These are phyloP conservation scores for Tarsius wallacei DNA, from an alignment of 2,797 vertebrate species.

Conservation along the genomic window DNA sequence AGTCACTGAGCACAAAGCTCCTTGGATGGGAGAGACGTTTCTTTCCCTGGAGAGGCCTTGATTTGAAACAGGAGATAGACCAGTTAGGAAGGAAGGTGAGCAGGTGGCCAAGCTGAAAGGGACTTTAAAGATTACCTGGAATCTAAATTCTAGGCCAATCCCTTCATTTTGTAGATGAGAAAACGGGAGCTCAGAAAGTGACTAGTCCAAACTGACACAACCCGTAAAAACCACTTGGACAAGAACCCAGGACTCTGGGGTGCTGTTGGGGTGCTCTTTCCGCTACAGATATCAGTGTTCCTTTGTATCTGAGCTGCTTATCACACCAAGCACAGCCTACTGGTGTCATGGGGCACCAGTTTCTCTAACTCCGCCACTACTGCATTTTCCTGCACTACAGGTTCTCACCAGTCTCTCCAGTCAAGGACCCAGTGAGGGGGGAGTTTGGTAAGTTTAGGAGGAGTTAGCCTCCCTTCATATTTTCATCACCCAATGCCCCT, in stretches of 20 bases:
- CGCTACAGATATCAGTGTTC: neutral
- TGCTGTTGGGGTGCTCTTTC: neutral
- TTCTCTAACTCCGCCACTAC: neutral
- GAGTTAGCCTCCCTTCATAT: neutral
- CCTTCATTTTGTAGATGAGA: neutral
- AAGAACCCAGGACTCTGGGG: neutral
- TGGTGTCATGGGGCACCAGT: neutral
- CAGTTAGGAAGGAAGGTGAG: neutral
- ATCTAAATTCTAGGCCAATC: neutral
- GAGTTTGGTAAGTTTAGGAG: neutral
- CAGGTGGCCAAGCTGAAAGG: neutral
- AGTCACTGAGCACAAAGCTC: neutral
- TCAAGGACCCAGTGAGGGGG: neutral
- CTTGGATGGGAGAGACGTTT: neutral
- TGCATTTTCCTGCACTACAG: neutral
- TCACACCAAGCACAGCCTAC: neutral
- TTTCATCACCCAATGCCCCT: neutral
- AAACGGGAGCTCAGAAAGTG: neutral
- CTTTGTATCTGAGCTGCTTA: neutral
- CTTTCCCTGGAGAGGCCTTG: neutral
- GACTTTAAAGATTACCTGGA: neutral
- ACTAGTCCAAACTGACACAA: neutral
- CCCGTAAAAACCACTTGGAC: neutral
- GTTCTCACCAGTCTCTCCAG: neutral
- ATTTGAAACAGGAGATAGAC: slow-evolving; percentile 14